Percentiles rank a stretch among this genome's conserved stretches.
These are phyloP conservation scores for Periophthalmus modestus DNA, from an alignment of 2,113 vertebrate genomes.

Conservation along the genomic window DNA sequence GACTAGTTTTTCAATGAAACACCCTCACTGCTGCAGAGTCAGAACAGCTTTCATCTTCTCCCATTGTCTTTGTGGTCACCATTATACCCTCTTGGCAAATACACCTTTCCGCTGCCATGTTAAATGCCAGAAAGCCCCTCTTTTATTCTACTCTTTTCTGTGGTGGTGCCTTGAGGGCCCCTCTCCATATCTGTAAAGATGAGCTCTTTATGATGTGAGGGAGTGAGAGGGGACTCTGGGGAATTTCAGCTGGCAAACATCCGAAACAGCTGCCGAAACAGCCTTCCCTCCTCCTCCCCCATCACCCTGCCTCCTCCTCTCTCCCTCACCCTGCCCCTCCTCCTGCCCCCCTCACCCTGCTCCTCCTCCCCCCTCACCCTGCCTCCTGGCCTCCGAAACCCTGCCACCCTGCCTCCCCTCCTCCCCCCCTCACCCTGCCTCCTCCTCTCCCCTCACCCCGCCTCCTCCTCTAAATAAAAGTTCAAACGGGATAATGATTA, in stretches of 20 bases:
- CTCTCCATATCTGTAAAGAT: conserved; percentile 52
- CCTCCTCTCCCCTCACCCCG: background rate
- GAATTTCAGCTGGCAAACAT: conserved; percentile 69
- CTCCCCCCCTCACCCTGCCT: background rate
- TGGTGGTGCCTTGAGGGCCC: conserved; percentile 43
- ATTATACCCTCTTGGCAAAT: conserved; percentile 25
- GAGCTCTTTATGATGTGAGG: conserved; percentile 43
- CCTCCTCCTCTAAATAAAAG: conserved; percentile 11
- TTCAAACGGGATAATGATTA: conserved; percentile 29
- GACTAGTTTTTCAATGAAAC: background rate
- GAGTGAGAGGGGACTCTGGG: conserved; percentile 30
- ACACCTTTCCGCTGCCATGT: conserved; percentile 15
- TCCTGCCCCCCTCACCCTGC: too few relatives aligned
- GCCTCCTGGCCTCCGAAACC: too few relatives aligned
- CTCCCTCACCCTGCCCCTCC: too few relatives aligned
- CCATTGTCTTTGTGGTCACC: conserved; percentile 1
- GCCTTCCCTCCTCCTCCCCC: conserved; percentile 1
- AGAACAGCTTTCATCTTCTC: conserved; percentile 13
- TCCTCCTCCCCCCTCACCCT: too few relatives aligned
- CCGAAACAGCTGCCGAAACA: conserved; percentile 43
- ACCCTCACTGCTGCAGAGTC: background rate
- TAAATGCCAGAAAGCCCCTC: conserved; percentile 40
- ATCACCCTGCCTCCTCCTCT: background rate
- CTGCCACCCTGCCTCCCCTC: conserved; percentile 14
- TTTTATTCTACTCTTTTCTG: conserved; percentile 7